Conservation (phyloP, 2,888 invertebrate species). For the Eristalis tenax region DNA sequence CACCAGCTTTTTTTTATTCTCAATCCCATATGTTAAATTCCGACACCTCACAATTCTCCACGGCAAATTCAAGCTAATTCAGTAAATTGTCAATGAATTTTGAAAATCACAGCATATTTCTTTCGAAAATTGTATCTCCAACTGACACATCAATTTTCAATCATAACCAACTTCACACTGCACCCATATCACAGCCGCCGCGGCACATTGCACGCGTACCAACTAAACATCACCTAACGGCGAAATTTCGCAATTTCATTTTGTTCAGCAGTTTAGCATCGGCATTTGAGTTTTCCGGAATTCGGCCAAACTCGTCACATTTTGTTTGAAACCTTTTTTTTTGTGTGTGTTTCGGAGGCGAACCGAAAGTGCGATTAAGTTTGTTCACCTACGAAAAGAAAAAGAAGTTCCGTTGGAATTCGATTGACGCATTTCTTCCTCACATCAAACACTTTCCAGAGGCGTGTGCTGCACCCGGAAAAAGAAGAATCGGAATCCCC, state of each 20-base stretch:
- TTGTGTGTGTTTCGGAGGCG: slow-evolving; percentile 61
- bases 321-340: slow-evolving; percentile 50
- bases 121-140: background rate
- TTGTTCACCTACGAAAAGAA: slow-evolving; percentile 12
- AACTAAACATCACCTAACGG: slow-evolving; percentile 46
- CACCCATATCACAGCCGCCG: background rate
- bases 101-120: background rate
- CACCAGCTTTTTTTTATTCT: background rate
- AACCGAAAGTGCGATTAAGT: background rate
- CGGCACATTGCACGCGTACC: slow-evolving; percentile 24
- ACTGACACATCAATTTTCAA: background rate
- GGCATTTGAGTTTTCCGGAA: slow-evolving; percentile 69
- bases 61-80: background rate
- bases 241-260: slow-evolving; percentile 58
- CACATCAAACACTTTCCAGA: background rate
- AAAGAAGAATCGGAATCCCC: background rate
- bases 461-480: background rate
- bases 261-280: slow-evolving; percentile 69
- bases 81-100: background rate
- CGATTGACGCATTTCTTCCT: slow-evolving; percentile 34
- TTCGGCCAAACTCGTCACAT: slow-evolving; percentile 41
- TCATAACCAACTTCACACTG: slow-evolving; percentile 46
- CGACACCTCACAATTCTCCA: too few relatives aligned
- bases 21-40: too few relatives aligned
- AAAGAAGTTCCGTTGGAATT: slow-evolving; percentile 5